Evolutionary conservation across 2,888 invertebrate species (phyloP).

Genomic region (Suillia variegata): DNA sequence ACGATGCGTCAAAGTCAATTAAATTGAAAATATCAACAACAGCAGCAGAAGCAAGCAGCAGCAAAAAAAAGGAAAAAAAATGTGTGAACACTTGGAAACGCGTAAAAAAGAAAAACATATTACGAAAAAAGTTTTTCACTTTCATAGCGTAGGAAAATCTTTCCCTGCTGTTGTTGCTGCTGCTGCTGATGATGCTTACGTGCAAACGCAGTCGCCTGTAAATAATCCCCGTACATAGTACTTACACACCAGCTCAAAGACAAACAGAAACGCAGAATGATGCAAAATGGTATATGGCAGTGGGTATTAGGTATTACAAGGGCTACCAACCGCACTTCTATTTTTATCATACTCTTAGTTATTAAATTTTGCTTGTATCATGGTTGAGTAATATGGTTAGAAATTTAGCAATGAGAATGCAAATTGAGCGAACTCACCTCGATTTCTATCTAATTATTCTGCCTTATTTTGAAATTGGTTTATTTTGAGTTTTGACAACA

Average conservation of each 20-base stretch:
- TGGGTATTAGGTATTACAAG: too few species aligned
- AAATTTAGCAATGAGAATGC: too few species aligned
- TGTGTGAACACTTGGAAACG: background rate
- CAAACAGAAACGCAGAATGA: background rate
- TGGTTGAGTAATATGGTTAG: too few species aligned
- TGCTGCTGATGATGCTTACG: background rate
- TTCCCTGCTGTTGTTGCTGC: background rate
- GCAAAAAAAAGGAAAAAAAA: background rate
- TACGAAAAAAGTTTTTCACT: background rate
- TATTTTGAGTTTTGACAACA: too few species aligned
- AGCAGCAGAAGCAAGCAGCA: background rate
- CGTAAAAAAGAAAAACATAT: background rate
- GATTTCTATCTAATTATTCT: too few species aligned
- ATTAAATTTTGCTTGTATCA: too few species aligned
- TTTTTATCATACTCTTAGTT: too few species aligned
- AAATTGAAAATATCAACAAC: background rate
- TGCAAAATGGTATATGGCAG: background rate
- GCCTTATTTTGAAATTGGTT: too few species aligned
- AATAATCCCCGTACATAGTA: conserved; percentile 3
- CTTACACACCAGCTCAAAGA: too few species aligned
- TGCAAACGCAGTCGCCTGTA: background rate
- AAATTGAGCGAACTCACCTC: too few species aligned
- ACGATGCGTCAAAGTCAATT: background rate
- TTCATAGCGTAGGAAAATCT: background rate
- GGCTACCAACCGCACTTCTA: too few species aligned